Evolutionary conservation across 1,140 invertebrate species (phyloP).

Genomic region (Scylla paramamosain): DNA sequence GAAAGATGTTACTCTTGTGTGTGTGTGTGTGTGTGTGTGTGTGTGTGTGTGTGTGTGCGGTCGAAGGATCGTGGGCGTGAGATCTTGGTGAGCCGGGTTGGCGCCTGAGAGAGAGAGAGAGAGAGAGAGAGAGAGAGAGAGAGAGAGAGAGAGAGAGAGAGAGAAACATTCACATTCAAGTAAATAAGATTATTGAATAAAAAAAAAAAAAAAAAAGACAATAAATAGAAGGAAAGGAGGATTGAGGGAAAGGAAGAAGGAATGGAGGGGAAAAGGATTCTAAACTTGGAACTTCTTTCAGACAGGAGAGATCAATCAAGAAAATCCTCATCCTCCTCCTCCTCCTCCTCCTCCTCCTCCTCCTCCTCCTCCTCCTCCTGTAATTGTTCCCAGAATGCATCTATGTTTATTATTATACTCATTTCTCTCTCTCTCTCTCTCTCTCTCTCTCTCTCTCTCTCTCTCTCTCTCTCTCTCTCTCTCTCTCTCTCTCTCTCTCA

Average conservation of each 20-base stretch:
- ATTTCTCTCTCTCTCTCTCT: background rate
- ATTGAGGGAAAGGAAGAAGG: background rate
- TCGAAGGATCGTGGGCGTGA: background rate
- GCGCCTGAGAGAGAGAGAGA: background rate
- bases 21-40: background rate
- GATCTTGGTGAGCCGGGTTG: background rate
- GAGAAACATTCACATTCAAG: background rate
- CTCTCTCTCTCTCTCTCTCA: too few relatives aligned
- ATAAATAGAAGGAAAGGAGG: background rate
- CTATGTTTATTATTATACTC: background rate
- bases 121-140: background rate
- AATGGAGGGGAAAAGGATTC: background rate
- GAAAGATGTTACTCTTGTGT: too few relatives aligned
- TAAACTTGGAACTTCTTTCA: background rate
- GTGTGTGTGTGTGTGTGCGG: background rate
- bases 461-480: background rate
- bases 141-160: constrained; percentile 6
- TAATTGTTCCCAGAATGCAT: too few relatives aligned
- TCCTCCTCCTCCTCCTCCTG: too few relatives aligned
- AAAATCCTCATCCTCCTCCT: constrained; percentile 4
- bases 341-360: background rate
- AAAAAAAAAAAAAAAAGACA: background rate
- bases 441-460: constrained; percentile 9
- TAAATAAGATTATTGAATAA: background rate
- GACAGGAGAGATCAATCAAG: constrained; percentile 3